A percentile compares a stretch with the other conserved stretches of the same genome.
Evolutionary conservation across 2,113 vertebrate species (phyloP).

Genomic region (Sisor rabdophorus): DNA sequence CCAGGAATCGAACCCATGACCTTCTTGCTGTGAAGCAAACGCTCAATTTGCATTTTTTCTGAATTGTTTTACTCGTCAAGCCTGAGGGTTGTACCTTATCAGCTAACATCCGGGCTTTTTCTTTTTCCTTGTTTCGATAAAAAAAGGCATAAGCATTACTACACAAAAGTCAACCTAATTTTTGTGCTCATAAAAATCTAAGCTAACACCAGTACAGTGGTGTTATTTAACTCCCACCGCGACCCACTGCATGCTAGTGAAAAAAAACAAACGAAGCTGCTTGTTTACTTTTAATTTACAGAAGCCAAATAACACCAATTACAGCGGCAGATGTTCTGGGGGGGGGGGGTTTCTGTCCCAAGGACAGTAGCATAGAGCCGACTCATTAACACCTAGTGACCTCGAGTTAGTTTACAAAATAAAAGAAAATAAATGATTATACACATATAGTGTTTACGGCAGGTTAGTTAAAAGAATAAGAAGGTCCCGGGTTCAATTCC

Average conservation of each 20-base stretch:
- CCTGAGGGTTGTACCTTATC: neutral
- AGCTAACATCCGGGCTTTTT: neutral
- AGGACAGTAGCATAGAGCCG: neutral
- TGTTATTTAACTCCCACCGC: conserved; percentile 10
- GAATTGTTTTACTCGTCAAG: neutral
- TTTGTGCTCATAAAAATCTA: neutral
- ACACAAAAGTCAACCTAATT: conserved; percentile 5
- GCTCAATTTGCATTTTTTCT: too few relatives aligned
- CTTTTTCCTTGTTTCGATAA: neutral
- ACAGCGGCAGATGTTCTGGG: neutral
- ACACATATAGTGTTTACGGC: neutral
- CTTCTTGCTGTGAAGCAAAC: too few relatives aligned
- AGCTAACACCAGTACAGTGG: neutral
- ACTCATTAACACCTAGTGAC: neutral
- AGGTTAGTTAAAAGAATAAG: neutral
- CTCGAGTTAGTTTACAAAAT: neutral
- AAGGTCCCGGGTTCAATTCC: too few relatives aligned
- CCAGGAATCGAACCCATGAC: too few relatives aligned
- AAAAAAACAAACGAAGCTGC: conserved; percentile 3
- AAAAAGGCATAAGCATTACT: neutral
- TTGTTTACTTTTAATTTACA: neutral
- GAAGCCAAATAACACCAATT: neutral
- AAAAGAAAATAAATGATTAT: neutral
- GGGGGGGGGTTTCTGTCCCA: neutral
- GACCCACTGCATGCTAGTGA: neutral